Evolutionary conservation across 2,797 vertebrate genomes (phyloP).

Genomic region (Xenentodon cancila): DNA sequence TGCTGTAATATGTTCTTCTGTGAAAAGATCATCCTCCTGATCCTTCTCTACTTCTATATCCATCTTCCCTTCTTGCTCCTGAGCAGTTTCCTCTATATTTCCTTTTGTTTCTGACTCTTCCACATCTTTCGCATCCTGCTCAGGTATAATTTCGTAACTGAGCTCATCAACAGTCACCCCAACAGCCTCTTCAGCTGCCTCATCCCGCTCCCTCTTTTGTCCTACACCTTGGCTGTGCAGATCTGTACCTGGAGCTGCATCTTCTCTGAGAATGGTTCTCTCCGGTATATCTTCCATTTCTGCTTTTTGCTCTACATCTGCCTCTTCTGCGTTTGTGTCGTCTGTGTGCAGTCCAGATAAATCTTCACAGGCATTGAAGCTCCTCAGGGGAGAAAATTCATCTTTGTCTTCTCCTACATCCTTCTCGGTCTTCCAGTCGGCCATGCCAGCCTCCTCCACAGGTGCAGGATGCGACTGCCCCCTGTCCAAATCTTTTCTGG

Average conservation of each 20-base stretch:
- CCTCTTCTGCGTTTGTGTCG: slow-evolving; percentile 24
- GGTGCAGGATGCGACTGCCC: slow-evolving; percentile 13
- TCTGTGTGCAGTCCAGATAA: slow-evolving; percentile 62
- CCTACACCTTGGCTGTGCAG: slow-evolving; percentile 41
- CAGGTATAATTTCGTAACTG: slow-evolving; percentile 85
- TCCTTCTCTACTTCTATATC: slow-evolving; percentile 51
- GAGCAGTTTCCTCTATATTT: slow-evolving; percentile 54
- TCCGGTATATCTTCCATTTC: slow-evolving; percentile 29
- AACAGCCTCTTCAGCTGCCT: slow-evolving; percentile 13
- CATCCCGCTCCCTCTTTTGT: slow-evolving; percentile 22
- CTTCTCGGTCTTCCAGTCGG: slow-evolving; percentile 24
- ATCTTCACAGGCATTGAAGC: slow-evolving; percentile 72
- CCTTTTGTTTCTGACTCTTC: slow-evolving; percentile 53
- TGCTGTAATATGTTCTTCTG: slow-evolving; percentile 76
- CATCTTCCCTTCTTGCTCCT: slow-evolving; percentile 37
- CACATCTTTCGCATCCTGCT: slow-evolving; percentile 80
- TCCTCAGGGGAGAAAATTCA: slow-evolving; percentile 62
- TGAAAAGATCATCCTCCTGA: slow-evolving; percentile 62
- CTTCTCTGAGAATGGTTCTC: slow-evolving; percentile 10
- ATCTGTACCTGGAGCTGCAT: slow-evolving; percentile 14
- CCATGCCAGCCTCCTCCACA: slow-evolving; percentile 35
- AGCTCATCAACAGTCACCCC: slow-evolving; percentile 81
- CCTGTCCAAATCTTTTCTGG: slow-evolving; percentile 11
- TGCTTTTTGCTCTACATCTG: slow-evolving; percentile 11
- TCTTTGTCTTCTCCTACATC: slow-evolving; percentile 37